These are phyloP conservation scores for Muntiacus muntjak DNA, from an alignment of 2,113 vertebrate genomes.

Conservation along the genomic window DNA sequence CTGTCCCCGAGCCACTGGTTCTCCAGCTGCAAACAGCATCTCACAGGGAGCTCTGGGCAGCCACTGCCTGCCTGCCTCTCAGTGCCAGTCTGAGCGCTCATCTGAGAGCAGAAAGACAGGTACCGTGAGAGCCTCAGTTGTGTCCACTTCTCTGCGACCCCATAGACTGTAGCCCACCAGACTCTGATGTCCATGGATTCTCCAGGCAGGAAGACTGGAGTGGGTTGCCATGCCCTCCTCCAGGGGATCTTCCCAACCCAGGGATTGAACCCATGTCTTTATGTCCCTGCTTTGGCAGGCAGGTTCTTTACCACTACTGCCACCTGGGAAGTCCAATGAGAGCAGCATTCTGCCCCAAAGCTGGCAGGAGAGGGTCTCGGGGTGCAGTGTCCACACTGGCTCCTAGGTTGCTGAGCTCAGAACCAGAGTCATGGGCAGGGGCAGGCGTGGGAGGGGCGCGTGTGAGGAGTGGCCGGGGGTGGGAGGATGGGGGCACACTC, in stretches of 20 bases:
- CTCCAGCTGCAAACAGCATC: neutral
- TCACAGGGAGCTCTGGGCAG: neutral
- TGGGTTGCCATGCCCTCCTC: neutral
- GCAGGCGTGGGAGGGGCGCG: neutral
- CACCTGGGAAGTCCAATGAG: neutral
- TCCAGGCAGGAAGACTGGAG: neutral
- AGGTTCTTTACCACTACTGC: neutral
- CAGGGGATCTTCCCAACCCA: neutral
- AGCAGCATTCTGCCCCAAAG: neutral
- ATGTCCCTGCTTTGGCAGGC: neutral
- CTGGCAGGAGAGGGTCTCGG: neutral
- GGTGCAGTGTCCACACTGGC: too few relatives aligned
- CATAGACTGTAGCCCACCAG: neutral
- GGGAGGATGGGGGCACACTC: too few relatives aligned
- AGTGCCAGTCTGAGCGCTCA: accelerated
- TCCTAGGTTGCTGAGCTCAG: neutral
- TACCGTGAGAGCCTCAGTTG: too few relatives aligned
- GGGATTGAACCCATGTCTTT: accelerated
- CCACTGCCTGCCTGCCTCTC: neutral
- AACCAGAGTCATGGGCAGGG: too few relatives aligned
- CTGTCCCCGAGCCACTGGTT: neutral
- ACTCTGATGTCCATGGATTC: neutral
- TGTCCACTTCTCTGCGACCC: neutral
- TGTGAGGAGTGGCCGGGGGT: neutral
- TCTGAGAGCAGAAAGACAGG: neutral